These are phyloP conservation scores for Parapsyche elsis DNA, from an alignment of 1,140 invertebrate genomes.

Conservation along the genomic window DNA sequence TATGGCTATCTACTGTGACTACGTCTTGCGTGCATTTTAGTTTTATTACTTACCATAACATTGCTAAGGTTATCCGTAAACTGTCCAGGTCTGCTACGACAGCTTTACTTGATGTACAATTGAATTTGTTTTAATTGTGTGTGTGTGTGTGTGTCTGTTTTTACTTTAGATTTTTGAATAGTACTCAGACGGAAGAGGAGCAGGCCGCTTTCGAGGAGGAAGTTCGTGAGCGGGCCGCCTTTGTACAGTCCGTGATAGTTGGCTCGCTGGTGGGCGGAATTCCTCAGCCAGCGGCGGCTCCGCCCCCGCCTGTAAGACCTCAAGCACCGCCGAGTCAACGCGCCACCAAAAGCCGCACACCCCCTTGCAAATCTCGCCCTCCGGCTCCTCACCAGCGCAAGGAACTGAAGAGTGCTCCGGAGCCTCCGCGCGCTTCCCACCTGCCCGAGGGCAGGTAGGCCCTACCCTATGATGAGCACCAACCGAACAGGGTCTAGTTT, in stretches of 20 bases:
- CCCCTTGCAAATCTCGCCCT: constrained; percentile 55
- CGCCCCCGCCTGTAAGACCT: constrained; percentile 61
- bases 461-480: constrained; percentile 48
- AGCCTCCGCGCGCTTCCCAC: constrained; percentile 51
- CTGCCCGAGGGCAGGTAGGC: constrained; percentile 58
- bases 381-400: constrained; percentile 57
- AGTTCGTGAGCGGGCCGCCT: constrained; percentile 57
- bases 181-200: constrained; percentile 40
- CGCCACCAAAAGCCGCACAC: constrained; percentile 52
- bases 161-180: constrained; percentile 53
- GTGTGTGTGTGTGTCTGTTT: not conserved
- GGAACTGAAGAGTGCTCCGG: constrained; percentile 55
- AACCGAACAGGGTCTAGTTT: constrained; percentile 47
- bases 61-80: no score
- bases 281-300: constrained; percentile 60
- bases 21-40: no score
- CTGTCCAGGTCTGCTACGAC: no score
- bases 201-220: constrained; percentile 36
- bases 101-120: no score
- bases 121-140: no score
- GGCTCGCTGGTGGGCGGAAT: constrained; percentile 56
- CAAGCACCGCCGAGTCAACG: constrained; percentile 56
- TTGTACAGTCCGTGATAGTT: constrained; percentile 55
- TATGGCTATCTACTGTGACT: no score
- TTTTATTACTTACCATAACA: no score